Conservation (phyloP, 2,113 vertebrate genomes). For the Gavia stellata region DNA sequence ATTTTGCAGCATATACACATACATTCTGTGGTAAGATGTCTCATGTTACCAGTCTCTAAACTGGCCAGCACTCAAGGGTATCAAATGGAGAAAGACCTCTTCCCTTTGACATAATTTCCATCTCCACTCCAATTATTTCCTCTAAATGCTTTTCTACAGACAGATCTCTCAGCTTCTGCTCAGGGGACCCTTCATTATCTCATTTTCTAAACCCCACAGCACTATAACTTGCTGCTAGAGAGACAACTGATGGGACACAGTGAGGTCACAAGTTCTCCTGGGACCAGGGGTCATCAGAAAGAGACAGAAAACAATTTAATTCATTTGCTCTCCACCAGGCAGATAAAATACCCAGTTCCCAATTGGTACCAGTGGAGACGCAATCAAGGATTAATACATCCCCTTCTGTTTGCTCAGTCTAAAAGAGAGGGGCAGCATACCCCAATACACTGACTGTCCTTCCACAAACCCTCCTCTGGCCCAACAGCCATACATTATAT, state of each 20-base stretch:
- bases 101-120: neutral
- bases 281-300: neutral
- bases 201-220: conserved; percentile 4
- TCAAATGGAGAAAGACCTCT: conserved; percentile 24
- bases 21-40: neutral
- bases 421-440: neutral
- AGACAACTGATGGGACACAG: neutral
- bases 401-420: neutral
- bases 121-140: conserved; percentile 33
- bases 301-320: neutral
- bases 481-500: neutral
- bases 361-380: neutral
- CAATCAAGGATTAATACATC: neutral
- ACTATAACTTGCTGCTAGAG: neutral
- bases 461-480: neutral
- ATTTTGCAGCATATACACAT: neutral
- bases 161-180: neutral
- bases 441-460: neutral
- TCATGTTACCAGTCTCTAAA: conserved; percentile 7
- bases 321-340: neutral
- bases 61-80: neutral
- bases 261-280: neutral
- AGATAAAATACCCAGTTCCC: neutral
- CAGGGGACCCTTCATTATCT: conserved; percentile 5
- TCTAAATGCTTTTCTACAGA: conserved; percentile 11